Evolutionary conservation across 2,797 vertebrate genomes (phyloP).

Genomic region (Phoebastria nigripes): DNA sequence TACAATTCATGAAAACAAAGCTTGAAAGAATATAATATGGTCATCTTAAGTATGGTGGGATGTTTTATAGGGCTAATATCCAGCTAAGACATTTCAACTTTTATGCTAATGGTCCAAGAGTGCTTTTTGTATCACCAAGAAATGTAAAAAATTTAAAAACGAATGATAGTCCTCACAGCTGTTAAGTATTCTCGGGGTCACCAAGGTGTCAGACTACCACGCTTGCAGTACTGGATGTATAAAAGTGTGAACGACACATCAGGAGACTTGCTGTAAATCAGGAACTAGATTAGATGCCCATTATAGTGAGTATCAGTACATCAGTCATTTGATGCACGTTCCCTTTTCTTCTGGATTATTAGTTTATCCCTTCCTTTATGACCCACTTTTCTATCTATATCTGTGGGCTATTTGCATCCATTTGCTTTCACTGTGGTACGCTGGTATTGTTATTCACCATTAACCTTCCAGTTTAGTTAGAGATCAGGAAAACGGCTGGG

Average conservation of each 20-base stretch:
- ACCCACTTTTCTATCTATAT: not conserved
- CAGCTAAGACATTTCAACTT: constrained; percentile 68
- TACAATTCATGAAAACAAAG: constrained; percentile 74
- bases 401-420: not conserved
- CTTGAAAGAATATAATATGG: constrained; percentile 66
- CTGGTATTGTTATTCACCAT: not conserved
- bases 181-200: constrained; percentile 58
- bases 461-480: constrained; percentile 63
- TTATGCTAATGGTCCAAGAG: constrained; percentile 69
- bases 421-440: not conserved
- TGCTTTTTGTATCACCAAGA: constrained; percentile 62
- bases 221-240: constrained; percentile 34
- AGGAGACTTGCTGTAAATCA: constrained; percentile 40
- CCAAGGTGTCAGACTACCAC: constrained; percentile 29
- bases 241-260: constrained; percentile 44
- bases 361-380: constrained; percentile 17
- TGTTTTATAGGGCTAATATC: constrained; percentile 55
- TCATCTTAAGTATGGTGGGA: constrained; percentile 56
- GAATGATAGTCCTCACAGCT: constrained; percentile 65
- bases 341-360: constrained; percentile 34
- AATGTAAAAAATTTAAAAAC: constrained; percentile 74
- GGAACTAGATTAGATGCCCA: constrained; percentile 1
- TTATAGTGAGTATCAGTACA: not conserved
- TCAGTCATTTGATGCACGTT: not conserved
- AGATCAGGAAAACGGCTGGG: constrained; percentile 97